Evolutionary conservation across 2,113 vertebrate genomes (phyloP).

Genomic region (Eurypyga helias): DNA sequence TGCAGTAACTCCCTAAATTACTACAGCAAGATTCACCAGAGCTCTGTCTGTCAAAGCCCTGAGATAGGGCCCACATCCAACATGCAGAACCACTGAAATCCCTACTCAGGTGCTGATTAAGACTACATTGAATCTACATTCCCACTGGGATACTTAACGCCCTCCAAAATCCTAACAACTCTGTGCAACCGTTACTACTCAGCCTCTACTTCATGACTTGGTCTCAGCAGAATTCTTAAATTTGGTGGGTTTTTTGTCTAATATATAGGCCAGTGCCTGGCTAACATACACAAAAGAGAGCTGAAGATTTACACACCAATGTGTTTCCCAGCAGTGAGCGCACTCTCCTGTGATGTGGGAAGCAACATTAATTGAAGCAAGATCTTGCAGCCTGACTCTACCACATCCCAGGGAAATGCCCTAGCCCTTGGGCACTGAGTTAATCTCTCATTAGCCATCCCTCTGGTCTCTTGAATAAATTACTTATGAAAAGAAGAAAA

Average conservation of each 20-base stretch:
- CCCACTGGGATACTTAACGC: background rate
- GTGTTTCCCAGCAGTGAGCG: constrained; percentile 39
- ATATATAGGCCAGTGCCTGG: background rate
- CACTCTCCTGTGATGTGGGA: constrained; percentile 65
- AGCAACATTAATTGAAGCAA: constrained; percentile 63
- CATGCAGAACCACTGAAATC: background rate
- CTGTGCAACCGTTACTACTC: background rate
- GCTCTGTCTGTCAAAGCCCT: background rate
- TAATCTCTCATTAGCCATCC: constrained; percentile 68
- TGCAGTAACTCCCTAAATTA: background rate
- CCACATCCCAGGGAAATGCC: constrained; percentile 70
- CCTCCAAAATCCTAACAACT: background rate
- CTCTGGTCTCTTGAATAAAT: constrained; percentile 66
- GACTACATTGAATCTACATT: background rate
- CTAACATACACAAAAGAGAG: constrained; percentile 4
- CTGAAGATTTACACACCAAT: constrained; percentile 25
- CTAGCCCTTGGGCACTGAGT: constrained; percentile 55
- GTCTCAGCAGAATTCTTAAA: background rate
- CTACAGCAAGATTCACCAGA: background rate
- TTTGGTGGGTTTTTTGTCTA: background rate
- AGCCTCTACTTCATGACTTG: background rate
- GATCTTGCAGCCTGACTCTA: constrained; percentile 59
- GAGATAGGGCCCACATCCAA: background rate
- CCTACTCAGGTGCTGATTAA: background rate
- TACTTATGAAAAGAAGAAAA: constrained; percentile 66